Conservation (phyloP, 2,797 vertebrate species). For the Pristis pectinata region DNA sequence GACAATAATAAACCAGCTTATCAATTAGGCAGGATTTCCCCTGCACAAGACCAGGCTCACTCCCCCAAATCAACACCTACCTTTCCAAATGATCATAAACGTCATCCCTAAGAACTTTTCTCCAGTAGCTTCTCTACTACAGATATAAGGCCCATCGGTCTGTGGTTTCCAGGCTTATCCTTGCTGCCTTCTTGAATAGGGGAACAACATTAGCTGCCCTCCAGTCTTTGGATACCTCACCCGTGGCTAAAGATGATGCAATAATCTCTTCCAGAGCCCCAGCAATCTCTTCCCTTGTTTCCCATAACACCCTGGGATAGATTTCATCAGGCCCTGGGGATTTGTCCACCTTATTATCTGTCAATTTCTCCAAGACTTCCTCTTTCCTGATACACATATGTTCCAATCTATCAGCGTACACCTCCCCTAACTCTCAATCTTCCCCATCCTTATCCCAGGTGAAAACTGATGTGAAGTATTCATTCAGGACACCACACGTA, state of each 20-base stretch:
- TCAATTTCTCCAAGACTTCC: background rate
- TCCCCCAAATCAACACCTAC: too few species aligned
- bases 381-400: background rate
- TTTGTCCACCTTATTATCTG: background rate
- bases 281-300: background rate
- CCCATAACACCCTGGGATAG: background rate
- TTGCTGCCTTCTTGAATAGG: background rate
- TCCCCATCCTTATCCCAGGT: too few species aligned
- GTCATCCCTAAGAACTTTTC: too few species aligned
- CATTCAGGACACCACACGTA: too few species aligned
- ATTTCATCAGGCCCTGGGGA: background rate
- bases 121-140: background rate
- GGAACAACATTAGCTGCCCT: background rate
- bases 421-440: too few species aligned
- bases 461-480: too few species aligned
- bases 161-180: background rate
- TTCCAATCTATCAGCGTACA: too few species aligned
- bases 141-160: background rate
- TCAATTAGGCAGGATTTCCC: too few species aligned
- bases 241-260: background rate
- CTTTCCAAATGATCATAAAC: too few species aligned
- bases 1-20: too few species aligned
- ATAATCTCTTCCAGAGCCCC: background rate
- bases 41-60: too few species aligned
- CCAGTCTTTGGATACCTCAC: too few species aligned